These are phyloP conservation scores for Thinocorus orbignyianus DNA, from an alignment of 2,113 vertebrate species.

Conservation along the genomic window DNA sequence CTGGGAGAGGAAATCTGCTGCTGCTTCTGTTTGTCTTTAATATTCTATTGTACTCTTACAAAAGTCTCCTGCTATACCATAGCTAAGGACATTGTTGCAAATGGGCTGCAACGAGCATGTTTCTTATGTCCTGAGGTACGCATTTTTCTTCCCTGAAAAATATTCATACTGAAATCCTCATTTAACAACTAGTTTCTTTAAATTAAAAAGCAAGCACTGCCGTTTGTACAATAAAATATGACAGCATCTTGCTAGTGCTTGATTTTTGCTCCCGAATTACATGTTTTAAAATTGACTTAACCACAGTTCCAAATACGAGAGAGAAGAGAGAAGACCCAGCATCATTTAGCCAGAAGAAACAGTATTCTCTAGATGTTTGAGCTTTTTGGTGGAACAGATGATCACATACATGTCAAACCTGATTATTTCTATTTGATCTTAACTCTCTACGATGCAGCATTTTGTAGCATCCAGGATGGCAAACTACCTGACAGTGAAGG, in stretches of 20 bases:
- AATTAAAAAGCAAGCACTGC: neutral
- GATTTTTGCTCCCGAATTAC: neutral
- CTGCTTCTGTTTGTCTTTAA: neutral
- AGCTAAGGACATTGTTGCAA: neutral
- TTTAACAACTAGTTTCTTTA: neutral
- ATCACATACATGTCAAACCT: neutral
- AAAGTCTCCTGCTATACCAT: neutral
- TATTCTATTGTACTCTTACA: neutral
- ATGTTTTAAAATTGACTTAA: neutral
- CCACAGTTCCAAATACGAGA: neutral
- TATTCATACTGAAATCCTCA: neutral
- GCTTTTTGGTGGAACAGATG: neutral
- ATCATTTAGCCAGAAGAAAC: neutral
- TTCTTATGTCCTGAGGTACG: neutral
- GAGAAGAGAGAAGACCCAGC: neutral
- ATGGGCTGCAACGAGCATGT: neutral
- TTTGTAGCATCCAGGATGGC: conserved; percentile 72
- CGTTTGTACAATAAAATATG: neutral
- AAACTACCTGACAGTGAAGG: conserved; percentile 64
- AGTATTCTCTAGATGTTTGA: neutral
- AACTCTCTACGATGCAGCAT: conserved; percentile 35
- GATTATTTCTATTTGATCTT: neutral
- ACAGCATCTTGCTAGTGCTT: neutral
- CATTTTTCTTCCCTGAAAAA: neutral
- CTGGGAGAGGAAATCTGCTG: neutral